Evolutionary conservation across 2,888 invertebrate species (phyloP).

Genomic region (Gonocerus acuteangulatus): DNA sequence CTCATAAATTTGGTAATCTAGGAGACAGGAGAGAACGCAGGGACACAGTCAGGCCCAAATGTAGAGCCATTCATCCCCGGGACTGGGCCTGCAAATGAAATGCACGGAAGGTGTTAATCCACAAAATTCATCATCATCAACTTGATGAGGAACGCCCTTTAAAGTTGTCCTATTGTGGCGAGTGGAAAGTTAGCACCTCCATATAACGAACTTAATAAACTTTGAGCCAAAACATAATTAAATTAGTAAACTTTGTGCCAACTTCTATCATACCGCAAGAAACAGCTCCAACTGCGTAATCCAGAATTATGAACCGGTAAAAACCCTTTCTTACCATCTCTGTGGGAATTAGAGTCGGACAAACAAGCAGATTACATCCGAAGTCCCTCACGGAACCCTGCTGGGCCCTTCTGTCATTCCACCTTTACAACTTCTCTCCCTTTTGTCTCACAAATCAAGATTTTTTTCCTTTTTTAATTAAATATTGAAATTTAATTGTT

Average conservation of each 20-base stretch:
- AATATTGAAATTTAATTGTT: no score
- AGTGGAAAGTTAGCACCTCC: constrained; percentile 31
- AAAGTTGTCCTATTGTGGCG: constrained; percentile 26
- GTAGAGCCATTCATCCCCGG: neutral
- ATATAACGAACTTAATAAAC: constrained; percentile 30
- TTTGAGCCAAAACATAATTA: constrained; percentile 28
- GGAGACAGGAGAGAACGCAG: no score
- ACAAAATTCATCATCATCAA: constrained; percentile 16
- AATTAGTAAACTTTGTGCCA: constrained; percentile 28
- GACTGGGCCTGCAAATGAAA: constrained; percentile 5
- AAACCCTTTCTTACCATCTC: constrained; percentile 9
- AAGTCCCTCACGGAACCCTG: no score
- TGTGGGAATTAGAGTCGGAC: neutral
- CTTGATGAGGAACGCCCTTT: constrained; percentile 9
- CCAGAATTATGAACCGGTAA: constrained; percentile 19
- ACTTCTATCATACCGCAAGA: constrained; percentile 20
- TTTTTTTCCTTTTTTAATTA: no score
- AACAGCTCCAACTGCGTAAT: constrained; percentile 3
- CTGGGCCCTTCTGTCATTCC: no score
- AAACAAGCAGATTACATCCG: neutral
- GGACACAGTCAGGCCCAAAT: no score
- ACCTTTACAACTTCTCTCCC: no score
- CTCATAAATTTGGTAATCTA: no score
- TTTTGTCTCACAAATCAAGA: no score
- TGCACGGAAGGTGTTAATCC: constrained; percentile 8